Evolutionary conservation across 2,113 vertebrate genomes (phyloP).

Genomic region (Speoplatyrhinus poulsoni): DNA sequence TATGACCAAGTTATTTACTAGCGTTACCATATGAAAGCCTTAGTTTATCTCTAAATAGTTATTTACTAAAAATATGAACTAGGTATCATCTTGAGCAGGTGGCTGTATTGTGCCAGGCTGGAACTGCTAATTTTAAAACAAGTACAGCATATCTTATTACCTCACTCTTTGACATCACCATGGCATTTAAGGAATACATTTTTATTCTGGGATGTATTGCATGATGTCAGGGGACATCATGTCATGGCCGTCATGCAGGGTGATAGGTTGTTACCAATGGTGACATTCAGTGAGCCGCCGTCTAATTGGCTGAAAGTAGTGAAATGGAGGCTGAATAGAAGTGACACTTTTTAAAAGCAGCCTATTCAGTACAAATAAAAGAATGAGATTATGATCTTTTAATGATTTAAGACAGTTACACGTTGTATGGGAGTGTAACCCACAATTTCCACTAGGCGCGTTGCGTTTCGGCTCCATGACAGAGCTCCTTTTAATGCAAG

Average conservation of each 20-base stretch:
- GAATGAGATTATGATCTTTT: slow-evolving; percentile 7
- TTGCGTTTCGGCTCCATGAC: too few relatives aligned
- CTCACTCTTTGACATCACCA: not conserved
- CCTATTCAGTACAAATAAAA: slow-evolving; percentile 7
- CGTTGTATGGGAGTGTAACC: too few relatives aligned
- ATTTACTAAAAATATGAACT: too few relatives aligned
- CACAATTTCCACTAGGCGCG: too few relatives aligned
- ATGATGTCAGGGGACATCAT: slow-evolving; percentile 34
- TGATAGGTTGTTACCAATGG: slow-evolving; percentile 23
- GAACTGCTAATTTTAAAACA: too few relatives aligned
- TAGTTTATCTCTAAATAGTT: too few relatives aligned
- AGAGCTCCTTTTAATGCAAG: too few relatives aligned
- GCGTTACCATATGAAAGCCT: too few relatives aligned
- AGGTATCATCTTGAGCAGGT: too few relatives aligned
- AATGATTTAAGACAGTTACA: too few relatives aligned
- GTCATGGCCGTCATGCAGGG: slow-evolving; percentile 9
- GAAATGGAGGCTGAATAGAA: slow-evolving; percentile 17
- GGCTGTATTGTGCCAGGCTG: too few relatives aligned
- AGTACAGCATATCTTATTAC: not conserved
- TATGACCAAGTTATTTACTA: too few relatives aligned
- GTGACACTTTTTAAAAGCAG: slow-evolving; percentile 17
- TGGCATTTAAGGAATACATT: not conserved
- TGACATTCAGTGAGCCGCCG: slow-evolving; percentile 35
- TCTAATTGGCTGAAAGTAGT: slow-evolving; percentile 12
- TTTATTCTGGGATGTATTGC: not conserved